A percentile compares a stretch with the other conserved stretches of the same genome.
Evolutionary conservation across 2,113 vertebrate species (phyloP).

Genomic region (Heptranchias perlo): DNA sequence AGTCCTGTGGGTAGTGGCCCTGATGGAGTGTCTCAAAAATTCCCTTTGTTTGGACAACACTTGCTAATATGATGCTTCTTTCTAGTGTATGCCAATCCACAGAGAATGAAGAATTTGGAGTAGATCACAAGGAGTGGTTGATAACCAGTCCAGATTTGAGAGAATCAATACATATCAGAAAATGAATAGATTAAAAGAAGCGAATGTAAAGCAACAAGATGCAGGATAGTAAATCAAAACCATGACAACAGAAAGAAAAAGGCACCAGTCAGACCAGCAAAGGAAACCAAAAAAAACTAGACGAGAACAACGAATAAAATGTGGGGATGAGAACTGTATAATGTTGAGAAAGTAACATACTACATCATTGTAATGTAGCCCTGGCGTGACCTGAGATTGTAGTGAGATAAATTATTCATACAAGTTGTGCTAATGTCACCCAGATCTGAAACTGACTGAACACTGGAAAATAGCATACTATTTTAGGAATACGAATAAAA

Average conservation of each 20-base stretch:
- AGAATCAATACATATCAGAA: not conserved
- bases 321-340: not conserved
- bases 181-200: conserved; percentile 5
- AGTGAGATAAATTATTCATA: conserved; percentile 6
- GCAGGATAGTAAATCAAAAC: not conserved
- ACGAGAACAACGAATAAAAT: not conserved
- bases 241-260: not conserved
- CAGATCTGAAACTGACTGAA: not conserved
- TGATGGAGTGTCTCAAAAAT: not conserved
- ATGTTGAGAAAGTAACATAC: conserved; percentile 8
- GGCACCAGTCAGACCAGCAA: not conserved
- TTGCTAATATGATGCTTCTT: not conserved
- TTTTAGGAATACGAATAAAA: not conserved
- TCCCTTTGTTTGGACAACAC: not conserved
- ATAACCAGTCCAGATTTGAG: not conserved
- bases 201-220: not conserved
- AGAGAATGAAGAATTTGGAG: not conserved
- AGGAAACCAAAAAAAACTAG: not conserved
- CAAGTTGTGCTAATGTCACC: not conserved
- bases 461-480: not conserved
- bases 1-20: not conserved
- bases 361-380: not conserved
- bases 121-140: not conserved
- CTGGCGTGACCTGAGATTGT: not conserved
- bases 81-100: not conserved